Conservation (phyloP, 2,113 vertebrate species). For the Carlito syrichta region DNA sequence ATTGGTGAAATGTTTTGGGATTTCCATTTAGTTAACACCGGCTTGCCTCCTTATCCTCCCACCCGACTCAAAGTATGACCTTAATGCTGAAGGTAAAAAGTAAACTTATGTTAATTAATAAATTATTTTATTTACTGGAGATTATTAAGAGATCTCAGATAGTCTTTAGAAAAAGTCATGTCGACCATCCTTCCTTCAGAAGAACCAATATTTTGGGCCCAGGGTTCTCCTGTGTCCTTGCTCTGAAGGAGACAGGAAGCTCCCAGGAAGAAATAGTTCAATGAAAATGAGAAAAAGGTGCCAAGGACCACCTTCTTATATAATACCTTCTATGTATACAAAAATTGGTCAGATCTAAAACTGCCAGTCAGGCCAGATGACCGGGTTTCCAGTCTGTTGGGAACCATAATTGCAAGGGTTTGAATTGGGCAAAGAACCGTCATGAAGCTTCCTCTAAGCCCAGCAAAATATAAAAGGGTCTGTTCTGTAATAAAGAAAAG, state of each 20-base stretch:
- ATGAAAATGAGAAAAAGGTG: background rate
- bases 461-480: background rate
- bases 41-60: background rate
- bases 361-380: background rate
- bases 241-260: background rate
- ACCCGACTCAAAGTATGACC: background rate
- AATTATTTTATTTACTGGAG: background rate
- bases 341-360: background rate
- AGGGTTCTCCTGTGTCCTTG: background rate
- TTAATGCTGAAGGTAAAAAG: background rate
- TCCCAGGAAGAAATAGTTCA: background rate
- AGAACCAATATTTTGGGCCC: too few species aligned
- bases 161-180: background rate
- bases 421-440: too few species aligned
- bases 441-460: background rate
- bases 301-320: background rate
- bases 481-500: background rate
- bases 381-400: background rate
- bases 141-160: background rate
- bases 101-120: background rate
- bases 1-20: background rate
- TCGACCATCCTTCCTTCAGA: background rate
- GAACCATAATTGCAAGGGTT: rapidly evolving
- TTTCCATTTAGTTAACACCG: background rate
- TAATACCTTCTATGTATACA: background rate